A percentile compares a stretch with the other conserved stretches of the same genome.
Evolutionary conservation across 2,888 invertebrate species (phyloP).

Genomic region (Drosophila limbata): DNA sequence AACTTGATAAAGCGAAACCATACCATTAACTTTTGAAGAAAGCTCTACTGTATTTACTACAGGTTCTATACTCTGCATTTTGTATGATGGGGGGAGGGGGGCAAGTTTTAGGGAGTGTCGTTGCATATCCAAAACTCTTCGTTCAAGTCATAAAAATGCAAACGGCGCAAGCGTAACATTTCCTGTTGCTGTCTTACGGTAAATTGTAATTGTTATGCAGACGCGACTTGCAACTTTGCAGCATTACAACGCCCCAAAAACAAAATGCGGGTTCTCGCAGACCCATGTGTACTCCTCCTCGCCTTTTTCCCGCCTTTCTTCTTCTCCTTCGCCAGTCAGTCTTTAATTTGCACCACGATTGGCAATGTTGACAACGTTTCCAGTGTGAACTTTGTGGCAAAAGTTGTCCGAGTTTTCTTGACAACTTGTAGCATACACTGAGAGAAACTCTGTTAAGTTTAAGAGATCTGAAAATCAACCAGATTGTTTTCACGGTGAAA

Average conservation of each 20-base stretch:
- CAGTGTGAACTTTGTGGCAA: constrained; percentile 36
- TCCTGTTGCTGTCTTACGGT: constrained; percentile 73
- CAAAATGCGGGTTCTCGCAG: constrained; percentile 47
- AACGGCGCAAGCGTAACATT: constrained; percentile 68
- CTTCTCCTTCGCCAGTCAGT: constrained; percentile 6
- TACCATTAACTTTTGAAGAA: neutral
- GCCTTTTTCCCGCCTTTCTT: neutral
- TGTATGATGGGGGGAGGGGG: neutral
- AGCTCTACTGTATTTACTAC: neutral
- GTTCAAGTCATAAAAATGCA: constrained; percentile 52
- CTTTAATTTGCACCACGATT: constrained; percentile 52
- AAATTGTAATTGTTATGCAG: constrained; percentile 75
- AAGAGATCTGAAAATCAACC: too few species aligned
- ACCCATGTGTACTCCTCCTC: neutral
- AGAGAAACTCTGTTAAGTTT: constrained; percentile 13
- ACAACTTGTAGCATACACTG: constrained; percentile 36
- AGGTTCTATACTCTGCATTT: neutral
- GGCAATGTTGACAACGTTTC: constrained; percentile 66
- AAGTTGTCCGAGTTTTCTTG: constrained; percentile 43
- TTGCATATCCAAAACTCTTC: constrained; percentile 22
- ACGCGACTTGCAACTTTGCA: constrained; percentile 52
- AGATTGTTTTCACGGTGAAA: too few species aligned
- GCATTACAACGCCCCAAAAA: constrained; percentile 58
- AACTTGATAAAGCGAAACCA: constrained; percentile 5
- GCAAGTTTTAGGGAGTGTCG: constrained; percentile 48